Evolutionary conservation across 2,888 invertebrate genomes (phyloP).

Genomic region (Drosophila fungiperda): DNA sequence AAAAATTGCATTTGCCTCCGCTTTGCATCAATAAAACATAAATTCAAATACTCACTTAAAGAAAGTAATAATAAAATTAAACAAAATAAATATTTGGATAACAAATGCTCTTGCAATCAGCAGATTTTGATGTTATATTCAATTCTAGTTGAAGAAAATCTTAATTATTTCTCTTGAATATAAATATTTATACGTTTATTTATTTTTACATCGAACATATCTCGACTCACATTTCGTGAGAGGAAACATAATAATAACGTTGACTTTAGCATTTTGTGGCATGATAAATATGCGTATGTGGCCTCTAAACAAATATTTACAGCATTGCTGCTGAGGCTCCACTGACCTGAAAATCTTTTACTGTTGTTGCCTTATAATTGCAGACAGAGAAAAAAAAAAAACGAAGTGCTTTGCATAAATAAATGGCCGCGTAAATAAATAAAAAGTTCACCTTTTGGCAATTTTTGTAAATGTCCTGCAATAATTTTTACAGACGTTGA

Average conservation of each 20-base stretch:
- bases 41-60: constrained; percentile 44
- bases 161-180: not conserved
- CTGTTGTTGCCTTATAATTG: constrained; percentile 52
- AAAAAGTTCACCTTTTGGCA: constrained; percentile 62
- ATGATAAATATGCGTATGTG: constrained; percentile 21
- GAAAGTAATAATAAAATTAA: constrained; percentile 57
- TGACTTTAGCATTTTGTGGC: not conserved
- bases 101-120: not conserved
- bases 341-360: constrained; percentile 50
- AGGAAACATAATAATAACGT: not conserved
- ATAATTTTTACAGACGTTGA: constrained; percentile 70
- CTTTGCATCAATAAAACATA: constrained; percentile 67
- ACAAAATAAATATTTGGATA: not conserved
- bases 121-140: not conserved
- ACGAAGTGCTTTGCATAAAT: constrained; percentile 55
- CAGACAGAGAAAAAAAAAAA: constrained; percentile 17
- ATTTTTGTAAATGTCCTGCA: constrained; percentile 73
- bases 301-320: constrained; percentile 46
- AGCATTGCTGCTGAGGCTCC: constrained; percentile 17
- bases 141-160: not conserved
- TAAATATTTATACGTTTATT: not conserved
- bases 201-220: not conserved
- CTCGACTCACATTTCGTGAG: not conserved
- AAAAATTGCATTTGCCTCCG: constrained; percentile 69
- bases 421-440: constrained; percentile 54